Conservation (phyloP, 2,113 vertebrate species). For the Circaetus gallicus region DNA sequence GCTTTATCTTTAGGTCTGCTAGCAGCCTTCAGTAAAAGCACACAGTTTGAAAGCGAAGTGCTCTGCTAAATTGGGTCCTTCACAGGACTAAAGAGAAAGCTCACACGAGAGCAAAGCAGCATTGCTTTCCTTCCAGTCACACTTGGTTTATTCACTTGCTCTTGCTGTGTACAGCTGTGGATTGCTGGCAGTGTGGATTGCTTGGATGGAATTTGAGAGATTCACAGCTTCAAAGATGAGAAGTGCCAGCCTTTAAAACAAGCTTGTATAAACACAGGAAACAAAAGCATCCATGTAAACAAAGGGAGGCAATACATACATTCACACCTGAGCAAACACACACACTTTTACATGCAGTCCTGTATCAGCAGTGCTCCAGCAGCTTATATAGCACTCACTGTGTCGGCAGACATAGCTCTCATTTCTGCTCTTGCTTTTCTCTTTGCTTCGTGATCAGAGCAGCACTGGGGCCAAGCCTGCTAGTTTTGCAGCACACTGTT, state of each 20-base stretch:
- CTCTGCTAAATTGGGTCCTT: slow-evolving; percentile 42
- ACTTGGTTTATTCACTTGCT: slow-evolving; percentile 30
- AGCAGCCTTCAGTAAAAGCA: slow-evolving; percentile 9
- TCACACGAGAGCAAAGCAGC: slow-evolving; percentile 23
- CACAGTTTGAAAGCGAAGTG: slow-evolving; percentile 16
- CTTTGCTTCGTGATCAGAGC: not conserved
- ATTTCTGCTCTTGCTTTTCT: slow-evolving; percentile 13
- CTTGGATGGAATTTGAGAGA: slow-evolving; percentile 31
- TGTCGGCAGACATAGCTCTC: not conserved
- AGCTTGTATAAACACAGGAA: slow-evolving; percentile 22
- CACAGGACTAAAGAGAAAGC: slow-evolving; percentile 6
- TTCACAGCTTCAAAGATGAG: slow-evolving; percentile 42
- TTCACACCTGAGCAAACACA: slow-evolving; percentile 29
- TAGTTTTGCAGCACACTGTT: slow-evolving; percentile 3
- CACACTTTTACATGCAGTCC: not conserved
- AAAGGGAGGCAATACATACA: not conserved
- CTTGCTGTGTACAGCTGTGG: slow-evolving; percentile 47
- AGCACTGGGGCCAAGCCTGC: not conserved
- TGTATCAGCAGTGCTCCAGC: not conserved
- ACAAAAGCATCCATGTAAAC: slow-evolving; percentile 33
- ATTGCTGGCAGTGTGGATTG: slow-evolving; percentile 2
- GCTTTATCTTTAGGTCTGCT: slow-evolving; percentile 12
- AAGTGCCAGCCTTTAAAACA: slow-evolving; percentile 17
- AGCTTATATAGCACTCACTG: not conserved
- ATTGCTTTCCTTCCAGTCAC: slow-evolving; percentile 35